These are phyloP conservation scores for Zingel zingel DNA, from an alignment of 2,113 vertebrate species.

Conservation along the genomic window DNA sequence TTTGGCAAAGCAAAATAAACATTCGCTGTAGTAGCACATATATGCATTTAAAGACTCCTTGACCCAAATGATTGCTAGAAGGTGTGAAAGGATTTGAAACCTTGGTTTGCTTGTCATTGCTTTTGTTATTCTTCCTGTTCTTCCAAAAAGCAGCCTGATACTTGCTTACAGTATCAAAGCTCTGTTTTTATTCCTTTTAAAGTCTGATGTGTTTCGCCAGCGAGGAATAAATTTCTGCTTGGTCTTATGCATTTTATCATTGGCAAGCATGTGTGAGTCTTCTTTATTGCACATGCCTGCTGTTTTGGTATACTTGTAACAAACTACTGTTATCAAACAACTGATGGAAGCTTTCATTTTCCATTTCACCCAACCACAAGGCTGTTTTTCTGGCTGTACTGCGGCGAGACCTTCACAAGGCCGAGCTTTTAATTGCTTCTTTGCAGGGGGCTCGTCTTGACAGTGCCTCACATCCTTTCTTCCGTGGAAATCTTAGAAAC, in stretches of 20 bases:
- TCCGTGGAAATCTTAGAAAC: slow-evolving; percentile 72
- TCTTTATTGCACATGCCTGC: slow-evolving; percentile 46
- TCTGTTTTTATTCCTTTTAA: slow-evolving; percentile 47
- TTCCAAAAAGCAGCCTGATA: slow-evolving; percentile 26
- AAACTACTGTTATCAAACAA: slow-evolving; percentile 67
- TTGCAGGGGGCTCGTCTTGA: slow-evolving; percentile 82
- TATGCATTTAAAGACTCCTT: slow-evolving; percentile 47
- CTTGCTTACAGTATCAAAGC: slow-evolving; percentile 55
- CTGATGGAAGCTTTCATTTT: slow-evolving; percentile 71
- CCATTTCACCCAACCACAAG: slow-evolving; percentile 53
- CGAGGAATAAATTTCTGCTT: slow-evolving; percentile 44
- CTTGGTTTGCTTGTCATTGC: slow-evolving; percentile 31
- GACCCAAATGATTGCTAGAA: slow-evolving; percentile 43
- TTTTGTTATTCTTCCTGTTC: slow-evolving; percentile 34
- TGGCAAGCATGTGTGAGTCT: slow-evolving; percentile 58
- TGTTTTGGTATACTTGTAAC: slow-evolving; percentile 66
- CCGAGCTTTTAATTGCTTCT: slow-evolving; percentile 86
- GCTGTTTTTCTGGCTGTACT: slow-evolving; percentile 65
- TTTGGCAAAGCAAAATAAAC: slow-evolving; percentile 36
- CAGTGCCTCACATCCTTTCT: slow-evolving; percentile 76
- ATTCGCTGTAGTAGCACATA: slow-evolving; percentile 29
- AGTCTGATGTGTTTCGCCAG: slow-evolving; percentile 47
- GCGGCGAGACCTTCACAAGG: slow-evolving; percentile 82
- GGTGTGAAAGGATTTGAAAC: slow-evolving; percentile 45
- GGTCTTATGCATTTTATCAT: slow-evolving; percentile 60